Evolutionary conservation across 2,797 vertebrate genomes (phyloP).

Genomic region (Nannoperca obscura): DNA sequence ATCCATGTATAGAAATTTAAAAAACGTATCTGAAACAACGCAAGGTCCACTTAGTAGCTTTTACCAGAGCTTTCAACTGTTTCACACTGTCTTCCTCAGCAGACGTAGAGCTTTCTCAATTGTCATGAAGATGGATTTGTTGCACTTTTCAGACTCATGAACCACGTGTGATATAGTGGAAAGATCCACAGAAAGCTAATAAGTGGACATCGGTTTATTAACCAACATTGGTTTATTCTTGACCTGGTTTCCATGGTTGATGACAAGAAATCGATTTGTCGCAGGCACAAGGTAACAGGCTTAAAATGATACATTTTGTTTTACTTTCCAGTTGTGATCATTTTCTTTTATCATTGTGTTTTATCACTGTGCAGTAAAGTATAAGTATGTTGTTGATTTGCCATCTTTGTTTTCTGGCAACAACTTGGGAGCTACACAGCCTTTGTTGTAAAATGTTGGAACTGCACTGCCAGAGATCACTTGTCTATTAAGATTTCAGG

Average conservation of each 20-base stretch:
- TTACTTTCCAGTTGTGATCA: conserved; percentile 17
- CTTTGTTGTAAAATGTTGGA: conserved; percentile 22
- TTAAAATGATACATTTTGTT: not conserved
- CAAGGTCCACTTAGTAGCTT: not conserved
- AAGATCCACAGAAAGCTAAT: not conserved
- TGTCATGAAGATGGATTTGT: not conserved
- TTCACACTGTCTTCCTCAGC: not conserved
- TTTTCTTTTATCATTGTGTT: conserved; percentile 22
- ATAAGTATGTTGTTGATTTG: conserved; percentile 26
- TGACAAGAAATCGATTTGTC: not conserved
- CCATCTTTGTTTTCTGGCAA: conserved; percentile 42
- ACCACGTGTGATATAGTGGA: not conserved
- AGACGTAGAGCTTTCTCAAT: not conserved
- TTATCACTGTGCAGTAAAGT: conserved; percentile 50
- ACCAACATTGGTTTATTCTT: too few relatives aligned
- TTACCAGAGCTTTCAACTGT: not conserved
- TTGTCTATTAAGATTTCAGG: conserved; percentile 37
- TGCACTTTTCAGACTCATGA: not conserved
- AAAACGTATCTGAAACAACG: not conserved
- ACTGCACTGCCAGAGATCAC: conserved; percentile 1
- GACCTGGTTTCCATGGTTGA: not conserved
- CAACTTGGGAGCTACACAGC: conserved; percentile 27
- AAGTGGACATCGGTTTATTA: not conserved
- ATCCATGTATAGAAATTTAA: not conserved
- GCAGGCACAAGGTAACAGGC: not conserved